Percentiles rank a stretch among this genome's conserved stretches.
These are phyloP conservation scores for Arizona elegans DNA, from an alignment of 2,113 vertebrate genomes.

Conservation along the genomic window DNA sequence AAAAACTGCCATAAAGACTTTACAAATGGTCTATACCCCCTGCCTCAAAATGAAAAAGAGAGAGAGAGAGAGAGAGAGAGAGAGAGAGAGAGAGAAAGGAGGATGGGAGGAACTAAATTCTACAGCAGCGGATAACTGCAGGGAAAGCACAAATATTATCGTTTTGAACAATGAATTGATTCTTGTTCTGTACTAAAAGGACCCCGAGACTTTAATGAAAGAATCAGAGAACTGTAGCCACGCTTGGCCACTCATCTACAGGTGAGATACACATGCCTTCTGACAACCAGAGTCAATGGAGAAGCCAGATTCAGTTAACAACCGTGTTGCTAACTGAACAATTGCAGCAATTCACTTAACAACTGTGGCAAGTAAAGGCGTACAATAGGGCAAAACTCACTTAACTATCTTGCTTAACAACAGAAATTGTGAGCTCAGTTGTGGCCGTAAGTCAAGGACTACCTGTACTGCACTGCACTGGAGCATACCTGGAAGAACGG, in stretches of 20 bases:
- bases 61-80: too few relatives aligned
- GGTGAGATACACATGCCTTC: too few relatives aligned
- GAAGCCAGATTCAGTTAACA: too few relatives aligned
- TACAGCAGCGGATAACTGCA: neutral
- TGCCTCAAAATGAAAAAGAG: neutral
- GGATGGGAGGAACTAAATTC: neutral
- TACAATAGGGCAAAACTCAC: too few relatives aligned
- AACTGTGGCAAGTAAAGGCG: too few relatives aligned
- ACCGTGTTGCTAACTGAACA: too few relatives aligned
- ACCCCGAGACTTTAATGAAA: neutral
- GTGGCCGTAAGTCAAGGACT: too few relatives aligned
- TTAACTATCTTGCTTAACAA: too few relatives aligned
- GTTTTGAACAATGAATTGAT: neutral
- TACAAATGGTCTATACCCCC: neutral
- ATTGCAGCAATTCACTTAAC: too few relatives aligned
- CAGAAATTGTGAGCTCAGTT: too few relatives aligned
- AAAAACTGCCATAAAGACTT: neutral
- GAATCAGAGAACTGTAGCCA: neutral
- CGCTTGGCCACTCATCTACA: neutral
- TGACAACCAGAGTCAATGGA: neutral
- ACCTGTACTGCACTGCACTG: neutral
- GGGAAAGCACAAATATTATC: neutral
- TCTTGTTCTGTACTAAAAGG: neutral
- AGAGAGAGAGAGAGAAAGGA: too few relatives aligned
- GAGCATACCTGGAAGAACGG: constrained; percentile 45